Percentiles rank a stretch among this genome's conserved stretches.
These are phyloP conservation scores for Drosophila picticornis DNA, from an alignment of 2,888 invertebrate genomes.

Conservation along the genomic window DNA sequence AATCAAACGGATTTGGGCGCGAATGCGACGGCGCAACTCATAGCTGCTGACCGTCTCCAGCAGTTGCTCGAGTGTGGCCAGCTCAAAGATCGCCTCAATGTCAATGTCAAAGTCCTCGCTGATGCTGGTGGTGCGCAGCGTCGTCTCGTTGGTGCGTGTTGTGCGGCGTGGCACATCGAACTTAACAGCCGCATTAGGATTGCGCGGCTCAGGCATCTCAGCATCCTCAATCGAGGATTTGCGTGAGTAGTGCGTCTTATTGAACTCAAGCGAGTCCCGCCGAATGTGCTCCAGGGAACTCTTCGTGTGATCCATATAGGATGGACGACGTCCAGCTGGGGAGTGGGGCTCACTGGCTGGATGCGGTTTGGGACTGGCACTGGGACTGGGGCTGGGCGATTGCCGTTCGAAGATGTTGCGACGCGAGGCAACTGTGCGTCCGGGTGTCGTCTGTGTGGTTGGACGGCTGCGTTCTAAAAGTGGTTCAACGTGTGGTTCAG, in stretches of 20 bases:
- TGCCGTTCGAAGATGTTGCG: conserved; percentile 82
- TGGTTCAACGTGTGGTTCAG: conserved; percentile 72
- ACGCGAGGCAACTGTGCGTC: conserved; percentile 81
- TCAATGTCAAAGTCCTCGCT: conserved; percentile 75
- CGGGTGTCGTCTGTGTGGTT: conserved; percentile 34
- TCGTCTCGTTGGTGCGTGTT: conserved; percentile 85
- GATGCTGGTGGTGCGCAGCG: conserved; percentile 84
- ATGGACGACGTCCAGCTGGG: conserved; percentile 76
- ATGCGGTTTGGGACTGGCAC: conserved; percentile 1
- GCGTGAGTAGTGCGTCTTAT: conserved; percentile 81
- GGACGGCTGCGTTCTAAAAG: conserved; percentile 70
- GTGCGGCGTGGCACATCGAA: conserved; percentile 88
- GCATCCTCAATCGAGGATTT: conserved; percentile 82
- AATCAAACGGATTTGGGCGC: conserved; percentile 91
- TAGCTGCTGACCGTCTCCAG: conserved; percentile 91
- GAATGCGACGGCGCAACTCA: conserved; percentile 91
- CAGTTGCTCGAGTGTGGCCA: conserved; percentile 90
- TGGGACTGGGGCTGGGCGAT: conserved; percentile 42
- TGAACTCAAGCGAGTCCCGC: conserved; percentile 84
- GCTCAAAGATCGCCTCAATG: conserved; percentile 91
- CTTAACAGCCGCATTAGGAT: conserved; percentile 87
- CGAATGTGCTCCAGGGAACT: conserved; percentile 84
- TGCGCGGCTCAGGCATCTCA: conserved; percentile 80
- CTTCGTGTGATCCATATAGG: conserved; percentile 85
- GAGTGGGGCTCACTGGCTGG: conserved; percentile 14